These are phyloP conservation scores for Cyprinodon brontotheroides DNA, from an alignment of 2,113 vertebrate species.

Conservation along the genomic window DNA sequence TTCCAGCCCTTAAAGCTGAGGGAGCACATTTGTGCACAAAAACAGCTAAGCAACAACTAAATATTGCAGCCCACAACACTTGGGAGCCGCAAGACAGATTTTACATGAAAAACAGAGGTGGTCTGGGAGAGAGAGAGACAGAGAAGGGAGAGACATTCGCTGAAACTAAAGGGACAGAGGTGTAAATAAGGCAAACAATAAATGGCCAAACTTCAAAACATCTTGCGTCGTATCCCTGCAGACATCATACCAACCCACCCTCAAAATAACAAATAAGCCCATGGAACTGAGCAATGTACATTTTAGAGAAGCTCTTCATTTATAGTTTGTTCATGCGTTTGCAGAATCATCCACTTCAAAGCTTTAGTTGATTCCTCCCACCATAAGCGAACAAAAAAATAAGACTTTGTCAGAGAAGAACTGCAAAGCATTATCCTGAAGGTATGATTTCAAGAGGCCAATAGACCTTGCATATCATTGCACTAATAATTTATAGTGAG, in stretches of 20 bases:
- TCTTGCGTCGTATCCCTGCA: conserved; percentile 65
- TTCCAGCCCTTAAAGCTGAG: conserved; percentile 31
- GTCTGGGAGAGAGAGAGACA: conserved; percentile 5
- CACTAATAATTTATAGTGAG: conserved; percentile 34
- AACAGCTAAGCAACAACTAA: conserved; percentile 53
- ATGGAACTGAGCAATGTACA: conserved; percentile 49
- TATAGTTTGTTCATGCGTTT: conserved; percentile 59
- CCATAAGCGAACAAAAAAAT: conserved; percentile 39
- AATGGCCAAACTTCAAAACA: conserved; percentile 77
- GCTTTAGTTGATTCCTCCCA: conserved; percentile 51
- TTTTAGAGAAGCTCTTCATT: conserved; percentile 64
- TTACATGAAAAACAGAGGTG: conserved; percentile 33
- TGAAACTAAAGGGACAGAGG: conserved; percentile 3
- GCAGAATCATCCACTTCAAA: conserved; percentile 57
- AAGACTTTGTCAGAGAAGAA: conserved; percentile 38
- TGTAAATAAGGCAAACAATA: conserved; percentile 54
- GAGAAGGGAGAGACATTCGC: conserved; percentile 15
- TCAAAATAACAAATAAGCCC: conserved; percentile 47
- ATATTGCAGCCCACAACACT: conserved; percentile 44
- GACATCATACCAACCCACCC: conserved; percentile 60
- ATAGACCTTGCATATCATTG: conserved; percentile 21
- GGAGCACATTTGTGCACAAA: conserved; percentile 33
- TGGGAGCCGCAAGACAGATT: conserved; percentile 45
- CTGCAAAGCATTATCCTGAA: conserved; percentile 39
- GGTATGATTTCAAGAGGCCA: conserved; percentile 40